These are phyloP conservation scores for Tethya wilhelma DNA, from an alignment of 37 sponge, comb jelly and placozoan genomes.

Conservation along the genomic window DNA sequence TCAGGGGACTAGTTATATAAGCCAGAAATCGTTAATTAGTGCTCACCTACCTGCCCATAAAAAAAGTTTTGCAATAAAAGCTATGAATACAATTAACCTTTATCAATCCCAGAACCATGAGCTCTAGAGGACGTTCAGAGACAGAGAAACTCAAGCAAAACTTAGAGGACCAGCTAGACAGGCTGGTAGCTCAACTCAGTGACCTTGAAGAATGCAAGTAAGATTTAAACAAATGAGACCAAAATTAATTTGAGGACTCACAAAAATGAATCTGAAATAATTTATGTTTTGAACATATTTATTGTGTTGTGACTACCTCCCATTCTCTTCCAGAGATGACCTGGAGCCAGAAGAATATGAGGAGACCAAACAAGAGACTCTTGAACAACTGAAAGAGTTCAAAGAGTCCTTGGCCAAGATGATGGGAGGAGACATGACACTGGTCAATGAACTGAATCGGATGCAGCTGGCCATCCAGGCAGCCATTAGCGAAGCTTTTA, in stretches of 20 bases:
- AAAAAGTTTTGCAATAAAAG: too few relatives aligned
- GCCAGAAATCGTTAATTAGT: too few relatives aligned
- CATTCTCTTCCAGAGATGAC: constrained; percentile 73
- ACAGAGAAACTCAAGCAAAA: constrained; percentile 89
- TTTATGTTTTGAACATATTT: not conserved
- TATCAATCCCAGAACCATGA: constrained; percentile 42
- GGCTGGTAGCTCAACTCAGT: constrained; percentile 92
- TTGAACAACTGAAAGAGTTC: constrained; percentile 96
- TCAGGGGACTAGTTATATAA: too few relatives aligned
- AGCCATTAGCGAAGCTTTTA: constrained; percentile 98
- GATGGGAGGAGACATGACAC: constrained; percentile 87
- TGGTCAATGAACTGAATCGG: constrained; percentile 86
- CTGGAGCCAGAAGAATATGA: constrained; percentile 93
- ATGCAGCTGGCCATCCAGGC: constrained; percentile 96
- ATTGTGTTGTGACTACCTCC: not conserved
- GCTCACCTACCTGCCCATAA: too few relatives aligned
- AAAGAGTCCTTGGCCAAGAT: constrained; percentile 84
- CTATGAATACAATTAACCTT: too few relatives aligned
- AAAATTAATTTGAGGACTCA: too few relatives aligned
- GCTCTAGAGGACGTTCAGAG: constrained; percentile 72
- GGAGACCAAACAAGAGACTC: constrained; percentile 88
- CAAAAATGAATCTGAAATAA: too few relatives aligned
- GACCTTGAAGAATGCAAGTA: constrained; percentile 96
- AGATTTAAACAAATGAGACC: too few relatives aligned
- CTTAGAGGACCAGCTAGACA: constrained; percentile 93